Evolutionary conservation across 2,888 invertebrate species (phyloP), one percentile per base, ranked within the genome.

Genomic region (Cheilosia vulpina): DNA sequence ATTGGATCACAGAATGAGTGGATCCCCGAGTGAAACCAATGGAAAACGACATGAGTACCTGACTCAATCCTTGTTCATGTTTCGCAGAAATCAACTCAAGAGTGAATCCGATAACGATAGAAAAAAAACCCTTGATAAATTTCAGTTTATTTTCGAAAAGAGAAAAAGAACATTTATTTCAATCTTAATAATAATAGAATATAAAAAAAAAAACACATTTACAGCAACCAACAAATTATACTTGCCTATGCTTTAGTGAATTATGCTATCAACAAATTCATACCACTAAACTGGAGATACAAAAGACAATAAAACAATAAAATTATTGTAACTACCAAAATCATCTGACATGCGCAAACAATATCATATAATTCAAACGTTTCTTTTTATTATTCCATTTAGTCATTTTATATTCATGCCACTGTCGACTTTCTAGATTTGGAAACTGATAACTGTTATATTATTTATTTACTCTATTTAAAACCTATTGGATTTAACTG

Each of bases 131-230:
- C 6, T 47, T 1, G 7, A 9, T 4, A 19, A 17, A 2, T 19
- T 17, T 13, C 4, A 31, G 65, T 73, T 73, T 65, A 24, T 75
- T 38, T 13, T 3, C 4, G 13, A 38, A 38, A 38, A 75, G 9
- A 9, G 31, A 31, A 31, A 75, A 55, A 75, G 47, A 75, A 65
- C 73, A 65, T 75, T 75, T 75, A 75, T 75, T 75, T 75, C 2
- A 15, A 13, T 47, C 19, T 47, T 47, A 9, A 11, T 52, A 55
- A 53, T 43, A 41, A 19, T 19, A 47, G 2, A 19, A 47, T 50
- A 38, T 52, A 55, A 47, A 45, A 24, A 45, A 24, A 27, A 27
- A 21, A 43, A 57, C 57, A 47, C 34, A 34, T 27, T 63, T 34
- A 53, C 27, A 53, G 13, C 43, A 43, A 41, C 53, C 24, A 41